Conservation (phyloP, 2,113 vertebrate genomes). For the Dipodomys merriami region DNA sequence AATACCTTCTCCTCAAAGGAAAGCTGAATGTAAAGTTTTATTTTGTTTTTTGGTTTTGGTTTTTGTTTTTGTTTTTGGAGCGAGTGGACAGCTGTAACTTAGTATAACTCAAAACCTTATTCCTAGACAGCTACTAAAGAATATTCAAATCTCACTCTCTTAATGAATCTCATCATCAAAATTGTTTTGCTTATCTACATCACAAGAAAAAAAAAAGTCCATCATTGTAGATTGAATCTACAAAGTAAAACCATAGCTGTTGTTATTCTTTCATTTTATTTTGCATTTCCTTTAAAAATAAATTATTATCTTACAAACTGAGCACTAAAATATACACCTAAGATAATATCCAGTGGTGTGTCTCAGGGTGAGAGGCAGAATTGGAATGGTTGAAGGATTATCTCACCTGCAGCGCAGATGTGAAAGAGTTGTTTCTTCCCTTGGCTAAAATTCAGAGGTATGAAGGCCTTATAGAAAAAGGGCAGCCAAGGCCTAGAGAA, state of each 20-base stretch:
- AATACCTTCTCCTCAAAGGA: conserved; percentile 51
- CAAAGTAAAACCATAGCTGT: not conserved
- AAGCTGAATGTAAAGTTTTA: conserved; percentile 24
- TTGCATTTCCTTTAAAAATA: conserved; percentile 65
- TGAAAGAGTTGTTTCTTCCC: not conserved
- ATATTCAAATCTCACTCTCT: not conserved
- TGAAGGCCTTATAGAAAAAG: not conserved
- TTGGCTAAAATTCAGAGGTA: not conserved
- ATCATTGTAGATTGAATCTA: not conserved
- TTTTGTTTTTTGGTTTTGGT: too few species aligned
- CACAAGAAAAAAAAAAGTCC: not conserved
- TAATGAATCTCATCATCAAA: conserved; percentile 4
- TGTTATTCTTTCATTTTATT: conserved; percentile 44
- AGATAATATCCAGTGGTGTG: not conserved
- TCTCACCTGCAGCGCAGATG: not conserved
- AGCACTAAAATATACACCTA: conserved; percentile 7
- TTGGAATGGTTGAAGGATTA: not conserved
- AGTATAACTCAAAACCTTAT: too few species aligned
- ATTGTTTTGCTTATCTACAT: not conserved
- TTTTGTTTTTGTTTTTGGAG: too few species aligned
- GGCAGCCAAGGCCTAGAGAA: conserved; percentile 41
- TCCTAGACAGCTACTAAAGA: too few species aligned
- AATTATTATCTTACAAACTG: conserved; percentile 60
- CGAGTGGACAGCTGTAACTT: too few species aligned
- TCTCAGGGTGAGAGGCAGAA: not conserved